Evolutionary conservation across 2,888 invertebrate species (phyloP).

Genomic region (Eupsilia transversa): DNA sequence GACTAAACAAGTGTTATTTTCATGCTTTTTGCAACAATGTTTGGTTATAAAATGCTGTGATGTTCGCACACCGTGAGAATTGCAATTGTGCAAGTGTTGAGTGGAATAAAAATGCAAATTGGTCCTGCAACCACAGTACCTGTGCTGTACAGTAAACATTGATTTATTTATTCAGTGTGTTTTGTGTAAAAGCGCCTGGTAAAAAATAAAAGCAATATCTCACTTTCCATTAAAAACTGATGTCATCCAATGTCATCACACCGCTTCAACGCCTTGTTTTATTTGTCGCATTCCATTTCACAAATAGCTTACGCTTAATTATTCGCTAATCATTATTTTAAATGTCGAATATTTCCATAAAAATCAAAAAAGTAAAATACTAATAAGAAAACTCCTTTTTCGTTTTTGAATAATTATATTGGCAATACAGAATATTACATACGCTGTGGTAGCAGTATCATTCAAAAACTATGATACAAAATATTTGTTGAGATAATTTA

Average conservation of each 20-base stretch:
- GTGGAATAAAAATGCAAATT: slow-evolving; percentile 33
- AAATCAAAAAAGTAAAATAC: neutral
- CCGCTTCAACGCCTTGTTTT: slow-evolving; percentile 54
- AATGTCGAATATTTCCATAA: no score
- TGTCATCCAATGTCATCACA: slow-evolving; percentile 49
- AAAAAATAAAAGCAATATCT: slow-evolving; percentile 57
- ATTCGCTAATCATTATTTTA: slow-evolving; percentile 6
- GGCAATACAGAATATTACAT: slow-evolving; percentile 30
- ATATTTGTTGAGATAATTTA: neutral
- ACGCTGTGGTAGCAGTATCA: slow-evolving; percentile 36
- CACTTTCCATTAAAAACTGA: slow-evolving; percentile 34
- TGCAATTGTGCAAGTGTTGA: slow-evolving; percentile 51
- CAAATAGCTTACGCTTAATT: neutral
- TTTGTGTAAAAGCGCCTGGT: slow-evolving; percentile 48
- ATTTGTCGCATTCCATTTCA: slow-evolving; percentile 47
- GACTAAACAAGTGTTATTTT: slow-evolving; percentile 56
- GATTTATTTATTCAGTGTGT: slow-evolving; percentile 10
- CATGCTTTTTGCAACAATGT: slow-evolving; percentile 48
- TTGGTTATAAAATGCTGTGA: slow-evolving; percentile 49
- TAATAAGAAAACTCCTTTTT: neutral
- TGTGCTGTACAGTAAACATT: slow-evolving; percentile 28
- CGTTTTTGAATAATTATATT: neutral
- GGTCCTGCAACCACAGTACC: slow-evolving; percentile 6
- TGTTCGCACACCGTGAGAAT: slow-evolving; percentile 42
- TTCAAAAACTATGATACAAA: slow-evolving; percentile 13